A percentile compares a stretch with the other conserved stretches of the same genome.
Evolutionary conservation across 2,113 vertebrate species (phyloP).

Genomic region (Pteropus alecto): DNA sequence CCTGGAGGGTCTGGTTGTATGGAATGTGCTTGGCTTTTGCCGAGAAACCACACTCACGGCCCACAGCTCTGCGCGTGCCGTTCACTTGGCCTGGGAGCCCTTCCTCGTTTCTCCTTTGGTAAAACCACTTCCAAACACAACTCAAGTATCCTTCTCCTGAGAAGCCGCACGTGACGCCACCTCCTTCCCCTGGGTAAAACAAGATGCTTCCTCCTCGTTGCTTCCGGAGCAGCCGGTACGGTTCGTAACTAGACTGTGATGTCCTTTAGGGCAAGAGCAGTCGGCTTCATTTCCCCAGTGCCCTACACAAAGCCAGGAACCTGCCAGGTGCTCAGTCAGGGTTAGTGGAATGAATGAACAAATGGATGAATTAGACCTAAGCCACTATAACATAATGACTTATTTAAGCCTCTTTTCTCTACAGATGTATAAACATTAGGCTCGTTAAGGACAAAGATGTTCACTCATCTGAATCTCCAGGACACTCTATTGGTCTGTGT

Average conservation of each 20-base stretch:
- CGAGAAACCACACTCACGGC: background rate
- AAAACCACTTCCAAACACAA: background rate
- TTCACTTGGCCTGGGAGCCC: background rate
- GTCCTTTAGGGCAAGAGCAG: background rate
- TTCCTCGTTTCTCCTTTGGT: background rate
- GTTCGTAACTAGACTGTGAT: background rate
- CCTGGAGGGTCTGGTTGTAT: background rate
- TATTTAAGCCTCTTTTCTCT: background rate
- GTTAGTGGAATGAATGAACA: background rate
- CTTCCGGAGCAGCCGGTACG: background rate
- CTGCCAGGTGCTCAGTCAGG: background rate
- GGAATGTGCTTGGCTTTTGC: background rate
- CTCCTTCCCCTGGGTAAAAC: background rate
- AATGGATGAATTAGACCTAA: background rate
- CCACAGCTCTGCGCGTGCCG: background rate
- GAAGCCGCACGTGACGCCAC: background rate
- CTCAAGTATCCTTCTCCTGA: background rate
- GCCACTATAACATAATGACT: fast-evolving
- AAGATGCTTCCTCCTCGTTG: background rate
- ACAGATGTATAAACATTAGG: background rate
- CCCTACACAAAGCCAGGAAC: background rate
- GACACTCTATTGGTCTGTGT: no score
- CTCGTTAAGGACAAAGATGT: background rate
- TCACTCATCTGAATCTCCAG: background rate
- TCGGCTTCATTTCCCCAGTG: fast-evolving